These are phyloP conservation scores for Dipodomys merriami DNA, from an alignment of 2,113 vertebrate species.

Conservation along the genomic window DNA sequence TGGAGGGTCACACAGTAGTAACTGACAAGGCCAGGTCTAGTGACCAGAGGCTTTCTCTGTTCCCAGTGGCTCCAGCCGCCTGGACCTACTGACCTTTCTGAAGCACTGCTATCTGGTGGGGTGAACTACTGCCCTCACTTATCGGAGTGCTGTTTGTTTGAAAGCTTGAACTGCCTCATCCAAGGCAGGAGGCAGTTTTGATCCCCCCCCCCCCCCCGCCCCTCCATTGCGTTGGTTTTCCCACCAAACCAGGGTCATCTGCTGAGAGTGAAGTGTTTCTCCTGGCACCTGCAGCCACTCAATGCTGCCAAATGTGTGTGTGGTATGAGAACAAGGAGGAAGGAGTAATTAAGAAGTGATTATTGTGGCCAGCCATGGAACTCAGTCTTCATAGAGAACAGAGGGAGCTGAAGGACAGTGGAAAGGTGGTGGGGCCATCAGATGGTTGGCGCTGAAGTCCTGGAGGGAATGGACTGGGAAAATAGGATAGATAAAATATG, in stretches of 20 bases:
- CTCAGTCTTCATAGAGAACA: neutral
- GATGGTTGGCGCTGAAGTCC: conserved; percentile 6
- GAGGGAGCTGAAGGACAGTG: neutral
- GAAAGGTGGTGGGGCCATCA: neutral
- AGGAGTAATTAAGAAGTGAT: neutral
- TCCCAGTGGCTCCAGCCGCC: neutral
- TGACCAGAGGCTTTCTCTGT: neutral
- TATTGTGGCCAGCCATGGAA: neutral
- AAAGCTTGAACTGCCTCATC: conserved; percentile 27
- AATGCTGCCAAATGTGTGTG: neutral
- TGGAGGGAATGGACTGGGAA: conserved; percentile 4
- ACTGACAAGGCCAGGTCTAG: neutral
- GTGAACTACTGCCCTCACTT: conserved; percentile 65
- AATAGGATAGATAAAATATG: neutral
- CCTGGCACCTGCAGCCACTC: neutral
- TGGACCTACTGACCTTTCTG: conserved; percentile 67
- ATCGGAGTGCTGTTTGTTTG: conserved; percentile 66
- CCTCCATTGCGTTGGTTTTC: conserved; percentile 15
- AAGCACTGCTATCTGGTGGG: neutral
- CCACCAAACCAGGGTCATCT: neutral
- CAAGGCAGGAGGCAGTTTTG: conserved; percentile 17
- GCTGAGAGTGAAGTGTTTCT: conserved; percentile 22
- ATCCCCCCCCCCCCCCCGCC: neutral
- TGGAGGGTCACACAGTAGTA: neutral
- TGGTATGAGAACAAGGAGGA: too few species aligned